phyloP scores from a whole-genome alignment of 2,888 invertebrate species.

The Himalopsyche japonica region DNA sequence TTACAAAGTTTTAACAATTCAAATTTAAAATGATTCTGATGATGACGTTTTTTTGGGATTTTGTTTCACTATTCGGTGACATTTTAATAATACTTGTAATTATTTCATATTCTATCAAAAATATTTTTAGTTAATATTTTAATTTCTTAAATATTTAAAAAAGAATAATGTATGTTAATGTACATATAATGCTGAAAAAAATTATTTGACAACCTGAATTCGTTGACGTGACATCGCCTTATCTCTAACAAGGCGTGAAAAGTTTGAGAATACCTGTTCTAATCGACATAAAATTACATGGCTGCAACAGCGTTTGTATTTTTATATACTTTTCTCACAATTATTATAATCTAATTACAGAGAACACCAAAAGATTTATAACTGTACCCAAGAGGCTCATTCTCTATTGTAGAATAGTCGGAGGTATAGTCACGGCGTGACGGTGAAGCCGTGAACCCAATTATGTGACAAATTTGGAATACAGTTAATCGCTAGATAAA shows the following conservation, averaged over 20 bases:
- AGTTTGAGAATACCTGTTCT: slow-evolving; percentile 5
- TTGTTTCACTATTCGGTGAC: too few species aligned
- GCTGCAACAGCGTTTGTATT: slow-evolving; percentile 22
- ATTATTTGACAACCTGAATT: too few species aligned
- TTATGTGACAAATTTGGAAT: slow-evolving; percentile 35
- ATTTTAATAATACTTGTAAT: too few species aligned
- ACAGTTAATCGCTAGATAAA: slow-evolving; percentile 29
- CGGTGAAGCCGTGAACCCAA: slow-evolving; percentile 25
- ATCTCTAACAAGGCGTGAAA: neutral
- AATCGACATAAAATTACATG: slow-evolving; percentile 41
- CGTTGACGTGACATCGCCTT: too few species aligned
- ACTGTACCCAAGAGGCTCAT: slow-evolving; percentile 6
- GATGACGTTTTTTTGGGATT: too few species aligned
- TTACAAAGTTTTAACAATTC: too few species aligned
- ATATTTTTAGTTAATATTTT: too few species aligned
- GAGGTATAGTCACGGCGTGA: slow-evolving; percentile 15
- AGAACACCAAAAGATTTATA: slow-evolving; percentile 32
- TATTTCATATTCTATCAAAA: too few species aligned
- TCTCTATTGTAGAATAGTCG: neutral
- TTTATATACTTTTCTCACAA: slow-evolving; percentile 37
- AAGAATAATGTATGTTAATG: too few species aligned
- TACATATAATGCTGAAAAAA: too few species aligned
- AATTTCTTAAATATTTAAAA: too few species aligned
- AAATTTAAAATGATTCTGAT: too few species aligned
- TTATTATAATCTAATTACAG: slow-evolving; percentile 41